phyloP scores from a whole-genome alignment of 2,888 invertebrate genomes.

The Epinotia ramella region DNA sequence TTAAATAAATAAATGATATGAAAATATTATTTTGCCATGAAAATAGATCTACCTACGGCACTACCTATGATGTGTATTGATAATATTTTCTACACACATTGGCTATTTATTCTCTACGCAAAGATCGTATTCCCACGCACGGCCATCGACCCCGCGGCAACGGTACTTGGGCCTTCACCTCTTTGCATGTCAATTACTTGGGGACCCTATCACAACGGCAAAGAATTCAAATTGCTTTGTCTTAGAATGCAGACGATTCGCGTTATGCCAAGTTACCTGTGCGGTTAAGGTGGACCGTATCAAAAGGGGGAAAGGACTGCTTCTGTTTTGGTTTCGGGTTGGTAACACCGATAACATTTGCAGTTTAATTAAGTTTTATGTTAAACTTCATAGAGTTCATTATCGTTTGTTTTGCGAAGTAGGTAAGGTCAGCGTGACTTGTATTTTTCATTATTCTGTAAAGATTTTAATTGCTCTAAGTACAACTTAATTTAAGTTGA shows the following conservation, averaged over 20 bases:
- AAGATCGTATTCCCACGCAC: conserved; percentile 70
- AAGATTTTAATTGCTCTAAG: conserved; percentile 13
- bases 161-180: conserved; percentile 68
- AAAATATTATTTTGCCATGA: too few species aligned
- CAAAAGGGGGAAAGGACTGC: background rate
- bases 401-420: conserved; percentile 4
- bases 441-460: conserved; percentile 19
- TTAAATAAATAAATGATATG: too few species aligned
- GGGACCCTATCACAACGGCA: conserved; percentile 4
- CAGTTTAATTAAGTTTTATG: background rate
- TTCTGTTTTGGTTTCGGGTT: conserved; percentile 3
- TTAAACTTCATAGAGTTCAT: background rate
- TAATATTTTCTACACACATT: conserved; percentile 37
- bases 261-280: conserved; percentile 10
- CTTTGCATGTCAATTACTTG: conserved; percentile 50
- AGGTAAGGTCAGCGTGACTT: conserved; percentile 10
- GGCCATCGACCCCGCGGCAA: conserved; percentile 68
- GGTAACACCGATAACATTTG: background rate
- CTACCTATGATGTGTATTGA: conserved; percentile 10
- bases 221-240: conserved; percentile 25
- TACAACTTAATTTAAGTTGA: conserved; percentile 8
- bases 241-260: conserved; percentile 1
- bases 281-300: conserved; percentile 9
- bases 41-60: background rate
- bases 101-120: conserved; percentile 44